Evolutionary conservation across 2,888 invertebrate genomes (phyloP).

Genomic region (Nematopogon swammerdamellus): DNA sequence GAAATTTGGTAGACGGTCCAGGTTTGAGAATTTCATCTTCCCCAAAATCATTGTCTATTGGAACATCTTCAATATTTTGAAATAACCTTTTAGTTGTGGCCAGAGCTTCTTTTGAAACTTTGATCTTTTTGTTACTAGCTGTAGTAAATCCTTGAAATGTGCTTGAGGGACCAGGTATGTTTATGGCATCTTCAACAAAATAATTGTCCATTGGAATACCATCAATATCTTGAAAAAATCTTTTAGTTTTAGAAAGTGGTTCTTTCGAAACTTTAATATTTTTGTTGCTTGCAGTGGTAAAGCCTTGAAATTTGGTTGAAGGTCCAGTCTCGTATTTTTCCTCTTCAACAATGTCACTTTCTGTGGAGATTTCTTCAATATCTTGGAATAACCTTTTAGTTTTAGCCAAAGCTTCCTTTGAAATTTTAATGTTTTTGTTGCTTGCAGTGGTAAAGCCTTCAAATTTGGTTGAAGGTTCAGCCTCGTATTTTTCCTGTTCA

Average conservation of each 20-base stretch:
- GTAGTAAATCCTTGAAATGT: slow-evolving; percentile 15
- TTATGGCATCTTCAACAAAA: no score
- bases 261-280: slow-evolving; percentile 6
- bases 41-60: no score
- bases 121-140: slow-evolving; percentile 12
- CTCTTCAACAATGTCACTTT: no score
- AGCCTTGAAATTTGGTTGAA: slow-evolving; percentile 1
- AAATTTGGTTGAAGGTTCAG: background rate
- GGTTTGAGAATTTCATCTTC: no score
- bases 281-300: slow-evolving; percentile 10
- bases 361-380: no score
- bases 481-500: background rate
- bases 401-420: slow-evolving; percentile 7
- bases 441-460: slow-evolving; percentile 7
- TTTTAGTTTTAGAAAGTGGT: slow-evolving; percentile 7
- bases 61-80: slow-evolving; percentile 14
- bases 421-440: slow-evolving; percentile 8
- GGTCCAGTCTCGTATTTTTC: no score
- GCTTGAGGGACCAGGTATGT: no score
- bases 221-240: slow-evolving; percentile 7
- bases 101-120: slow-evolving; percentile 5
- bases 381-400: slow-evolving; percentile 8
- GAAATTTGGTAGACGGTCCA: background rate
- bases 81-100: slow-evolving; percentile 10
- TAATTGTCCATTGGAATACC: background rate